phyloP scores from a whole-genome alignment of 2,113 vertebrate species.

The Oostethus manadensis region DNA sequence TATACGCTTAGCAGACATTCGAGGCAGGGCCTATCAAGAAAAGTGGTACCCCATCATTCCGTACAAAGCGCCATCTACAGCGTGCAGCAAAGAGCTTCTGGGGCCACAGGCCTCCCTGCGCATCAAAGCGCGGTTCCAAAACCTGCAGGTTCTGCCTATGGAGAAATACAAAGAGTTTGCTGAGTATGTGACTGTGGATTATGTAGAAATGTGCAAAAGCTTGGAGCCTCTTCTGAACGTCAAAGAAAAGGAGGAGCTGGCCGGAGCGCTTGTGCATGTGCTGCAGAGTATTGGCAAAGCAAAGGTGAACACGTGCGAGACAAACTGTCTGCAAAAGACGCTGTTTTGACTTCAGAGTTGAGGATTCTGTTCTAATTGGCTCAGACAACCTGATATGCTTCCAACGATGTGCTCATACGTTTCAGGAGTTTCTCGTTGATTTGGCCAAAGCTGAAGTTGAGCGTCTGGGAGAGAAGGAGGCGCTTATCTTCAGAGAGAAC shows the following conservation, averaged over 20 bases:
- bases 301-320: conserved; percentile 70
- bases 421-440: conserved; percentile 84
- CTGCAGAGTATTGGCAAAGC: conserved; percentile 89
- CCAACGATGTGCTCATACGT: not conserved
- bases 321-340: not conserved
- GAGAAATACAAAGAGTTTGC: conserved; percentile 94
- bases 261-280: conserved; percentile 82
- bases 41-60: conserved; percentile 77
- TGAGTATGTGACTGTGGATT: conserved; percentile 84
- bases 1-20: conserved; percentile 70
- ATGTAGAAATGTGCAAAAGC: conserved; percentile 76
- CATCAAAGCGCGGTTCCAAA: conserved; percentile 79
- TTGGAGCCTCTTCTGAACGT: conserved; percentile 81
- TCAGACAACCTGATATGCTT: not conserved
- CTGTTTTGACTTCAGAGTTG: no score
- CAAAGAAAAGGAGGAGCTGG: conserved; percentile 87
- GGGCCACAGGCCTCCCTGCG: conserved; percentile 71
- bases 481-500: conserved; percentile 91
- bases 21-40: conserved; percentile 72
- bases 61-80: conserved; percentile 53
- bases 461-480: conserved; percentile 83
- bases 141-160: conserved; percentile 82
- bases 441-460: conserved; percentile 82
- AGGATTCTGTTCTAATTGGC: no score
- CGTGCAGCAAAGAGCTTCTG: conserved; percentile 61